Base-by-base conservation (phyloP, 2,113 vertebrate species). In the Cnemophilus loriae region DNA sequence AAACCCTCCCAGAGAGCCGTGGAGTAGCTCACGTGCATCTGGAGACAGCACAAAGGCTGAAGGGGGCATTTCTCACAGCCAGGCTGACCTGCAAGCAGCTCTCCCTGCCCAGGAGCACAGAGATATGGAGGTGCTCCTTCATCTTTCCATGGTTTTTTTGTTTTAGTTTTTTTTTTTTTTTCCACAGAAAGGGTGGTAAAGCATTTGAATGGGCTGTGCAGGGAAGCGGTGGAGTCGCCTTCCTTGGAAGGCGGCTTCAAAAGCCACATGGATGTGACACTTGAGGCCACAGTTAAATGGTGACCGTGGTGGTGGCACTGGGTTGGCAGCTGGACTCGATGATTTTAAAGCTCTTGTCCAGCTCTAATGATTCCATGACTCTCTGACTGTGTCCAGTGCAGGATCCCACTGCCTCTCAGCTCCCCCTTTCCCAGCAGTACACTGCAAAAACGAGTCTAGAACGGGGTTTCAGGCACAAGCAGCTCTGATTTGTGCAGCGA, bases 81-180 rank as follows among this genome's bases (percentile, higher is more conserved):
- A 89, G 52, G 30, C 59, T 73, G 68, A 20, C 50, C 74, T 26
- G 47, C 37, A 55, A 3, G 11, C 93, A 53, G n/a, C 32, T 49
- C 67, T 44, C 47, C 55, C 60, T 80, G 41, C 50, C 59, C 49
- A 28, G 7, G 6, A 56, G 26, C 50, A 49, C 44, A 27, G 26
- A 46, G 26, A 21, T 5, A 5, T 0, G 0, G 39, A 35, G 26
- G n/a, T 21, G 26, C 26, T 82, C n/a, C 52, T 63, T 21, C 30
- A 16, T 13, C 10, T 75, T 53, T 22, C 1, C 24, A 18, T 11
- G 9, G 28, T 28, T 33, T 44, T 26, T n/a, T n/a, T n/a, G n/a
- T n/a, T n/a, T n/a, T n/a, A n/a, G n/a, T 50, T 13, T 11, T n/a
- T 19, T 13, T 20, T n/a, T 10, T 16, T 59, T 74, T 13, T 13